Percentiles rank a stretch among this genome's conserved stretches.
Conservation (phyloP, 1,140 invertebrate species). For the Cotesia typhae region DNA sequence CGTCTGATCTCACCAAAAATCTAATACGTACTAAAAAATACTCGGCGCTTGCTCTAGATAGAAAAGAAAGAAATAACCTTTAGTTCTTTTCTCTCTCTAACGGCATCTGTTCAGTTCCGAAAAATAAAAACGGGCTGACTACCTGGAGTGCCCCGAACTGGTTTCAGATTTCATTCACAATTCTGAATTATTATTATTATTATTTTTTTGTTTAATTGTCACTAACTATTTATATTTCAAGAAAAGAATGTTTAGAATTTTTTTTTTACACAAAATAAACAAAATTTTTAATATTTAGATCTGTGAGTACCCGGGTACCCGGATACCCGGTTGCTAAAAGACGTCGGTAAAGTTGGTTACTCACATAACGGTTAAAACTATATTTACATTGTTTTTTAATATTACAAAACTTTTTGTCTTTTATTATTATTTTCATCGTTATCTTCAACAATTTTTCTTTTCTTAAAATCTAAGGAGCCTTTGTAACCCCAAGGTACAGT, state of each 20-base stretch:
- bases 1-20: no score
- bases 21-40: no score
- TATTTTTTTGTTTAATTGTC: neutral
- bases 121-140: neutral
- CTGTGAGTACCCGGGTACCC: neutral
- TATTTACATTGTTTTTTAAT: no score
- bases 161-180: neutral
- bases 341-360: slow-evolving; percentile 17
- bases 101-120: neutral
- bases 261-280: neutral
- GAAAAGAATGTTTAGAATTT: neutral
- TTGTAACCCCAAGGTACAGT: no score
- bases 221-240: neutral
- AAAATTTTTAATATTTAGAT: slow-evolving; percentile 2
- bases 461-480: no score
- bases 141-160: neutral
- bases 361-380: slow-evolving; percentile 15
- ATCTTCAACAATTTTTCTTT: no score
- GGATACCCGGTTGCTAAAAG: slow-evolving; percentile 2
- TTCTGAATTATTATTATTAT: neutral
- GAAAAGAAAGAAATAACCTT: neutral
- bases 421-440: no score
- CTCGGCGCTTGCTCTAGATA: neutral
- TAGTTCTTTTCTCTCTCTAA: no score
- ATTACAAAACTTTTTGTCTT: no score